Percentiles rank a stretch among this genome's conserved stretches.
Evolutionary conservation across 2,888 invertebrate genomes (phyloP).

Genomic region (Leptopilina myrica): DNA sequence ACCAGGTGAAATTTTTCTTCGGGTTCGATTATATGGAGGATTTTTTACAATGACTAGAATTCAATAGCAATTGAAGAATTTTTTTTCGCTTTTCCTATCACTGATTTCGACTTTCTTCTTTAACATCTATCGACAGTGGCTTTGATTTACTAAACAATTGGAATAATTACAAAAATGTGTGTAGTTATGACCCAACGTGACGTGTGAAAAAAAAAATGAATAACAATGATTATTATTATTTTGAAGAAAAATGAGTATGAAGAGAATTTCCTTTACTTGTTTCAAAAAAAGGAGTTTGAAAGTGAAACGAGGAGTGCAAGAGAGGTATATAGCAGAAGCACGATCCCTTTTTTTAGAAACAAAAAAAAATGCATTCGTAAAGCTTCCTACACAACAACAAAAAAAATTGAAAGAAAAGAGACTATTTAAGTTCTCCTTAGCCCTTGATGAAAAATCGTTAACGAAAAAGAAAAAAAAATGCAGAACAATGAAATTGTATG

Average conservation of each 20-base stretch:
- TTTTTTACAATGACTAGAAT: no score
- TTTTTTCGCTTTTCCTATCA: no score
- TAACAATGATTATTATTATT: no score
- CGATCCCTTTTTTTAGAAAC: constrained; percentile 49
- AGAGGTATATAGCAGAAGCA: constrained; percentile 50
- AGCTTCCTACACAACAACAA: constrained; percentile 55
- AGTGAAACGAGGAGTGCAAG: constrained; percentile 37
- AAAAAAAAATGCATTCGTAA: constrained; percentile 62
- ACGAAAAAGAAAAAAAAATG: constrained; percentile 50
- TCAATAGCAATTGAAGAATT: no score
- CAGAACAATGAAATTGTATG: constrained; percentile 38
- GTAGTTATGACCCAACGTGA: no score
- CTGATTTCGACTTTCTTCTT: no score
- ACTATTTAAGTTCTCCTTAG: constrained; percentile 52
- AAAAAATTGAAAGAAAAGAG: constrained; percentile 51
- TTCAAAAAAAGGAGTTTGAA: constrained; percentile 4
- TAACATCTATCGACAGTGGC: neutral
- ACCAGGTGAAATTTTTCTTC: no score
- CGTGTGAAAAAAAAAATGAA: no score
- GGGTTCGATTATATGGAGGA: no score
- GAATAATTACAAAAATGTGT: no score
- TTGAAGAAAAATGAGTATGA: constrained; percentile 31
- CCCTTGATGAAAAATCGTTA: constrained; percentile 50
- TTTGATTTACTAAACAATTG: no score
- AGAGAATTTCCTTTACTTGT: neutral